Base-by-base conservation (phyloP, 2,797 vertebrate species). In the Gallinago nigripennis region DNA sequence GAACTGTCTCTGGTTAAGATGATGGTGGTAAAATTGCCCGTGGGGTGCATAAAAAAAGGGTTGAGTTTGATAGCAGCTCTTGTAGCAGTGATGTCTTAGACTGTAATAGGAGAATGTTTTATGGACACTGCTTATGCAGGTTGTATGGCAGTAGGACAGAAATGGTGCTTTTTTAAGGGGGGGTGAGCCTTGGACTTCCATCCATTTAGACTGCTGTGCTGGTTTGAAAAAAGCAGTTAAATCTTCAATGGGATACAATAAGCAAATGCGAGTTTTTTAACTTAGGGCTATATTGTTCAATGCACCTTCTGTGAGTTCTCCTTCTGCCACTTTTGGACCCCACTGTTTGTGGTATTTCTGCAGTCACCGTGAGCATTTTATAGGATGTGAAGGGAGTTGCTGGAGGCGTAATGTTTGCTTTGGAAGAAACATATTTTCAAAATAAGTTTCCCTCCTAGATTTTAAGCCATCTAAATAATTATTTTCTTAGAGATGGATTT, bases 381-480 rank as follows among this genome's bases (percentile, higher is more conserved):
- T 27, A 30, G 28, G 35, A 56, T 35, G 35, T 76, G 51, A 37
- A 75, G 18, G 12, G 15, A 89, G 30, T 37, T 86, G 39, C 86
- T 88, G 70, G 27, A 95, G 28, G 35, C 28, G 31, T 45, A 70
- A 64, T 56, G 2, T 80, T 95, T 93, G n/a, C 46, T 86, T 73
- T 82, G 63, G 83, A 94, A 90, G 57, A 73, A 88, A 63, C 6
- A 9, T 19, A 30, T 53, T 93, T 92, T 85, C 68, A 68, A 90
- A 90, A 68, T 54, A 86, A 82, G 12, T 91, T 92, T 84, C 35
- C 57, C 41, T 87, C 50, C 25, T 31, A 56, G 60, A 50, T 94
- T 68, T 70, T 86, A 88, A 87, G 77, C 30, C 75, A 61, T 84
- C 48, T 56, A 86, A 90, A 80, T 87, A 94, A 88, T 77, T 96